Conservation (phyloP, 2,113 vertebrate species). For the Ciconia stormi region DNA sequence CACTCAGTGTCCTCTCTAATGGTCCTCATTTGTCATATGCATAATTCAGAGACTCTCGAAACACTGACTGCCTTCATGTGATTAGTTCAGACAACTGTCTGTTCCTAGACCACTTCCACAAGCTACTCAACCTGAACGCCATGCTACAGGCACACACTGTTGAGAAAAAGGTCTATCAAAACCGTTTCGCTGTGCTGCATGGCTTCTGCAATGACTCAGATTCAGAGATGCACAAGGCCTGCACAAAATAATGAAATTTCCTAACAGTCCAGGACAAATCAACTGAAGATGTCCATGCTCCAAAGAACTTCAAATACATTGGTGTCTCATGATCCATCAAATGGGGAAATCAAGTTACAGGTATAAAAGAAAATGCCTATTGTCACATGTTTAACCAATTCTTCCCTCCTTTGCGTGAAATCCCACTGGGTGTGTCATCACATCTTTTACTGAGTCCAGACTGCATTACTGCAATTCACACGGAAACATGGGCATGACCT, state of each 20-base stretch:
- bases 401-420: background rate
- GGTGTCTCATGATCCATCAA: background rate
- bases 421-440: background rate
- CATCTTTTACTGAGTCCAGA: background rate
- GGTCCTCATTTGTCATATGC: background rate
- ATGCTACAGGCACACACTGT: rapidly evolving
- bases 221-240: background rate
- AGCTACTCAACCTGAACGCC: background rate
- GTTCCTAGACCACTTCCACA: background rate
- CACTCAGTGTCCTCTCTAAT: background rate
- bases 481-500: background rate
- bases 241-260: background rate
- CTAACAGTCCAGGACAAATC: background rate
- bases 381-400: background rate
- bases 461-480: background rate
- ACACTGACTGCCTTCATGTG: background rate
- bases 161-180: background rate
- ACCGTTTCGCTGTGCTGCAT: rapidly evolving
- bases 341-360: background rate
- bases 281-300: background rate
- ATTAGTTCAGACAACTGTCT: background rate
- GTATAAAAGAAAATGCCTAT: background rate
- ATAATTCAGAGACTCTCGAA: background rate
- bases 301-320: background rate
- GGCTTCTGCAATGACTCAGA: background rate